These are phyloP conservation scores for Saccostrea glomerata DNA, from an alignment of 1,140 invertebrate genomes.

Conservation along the genomic window DNA sequence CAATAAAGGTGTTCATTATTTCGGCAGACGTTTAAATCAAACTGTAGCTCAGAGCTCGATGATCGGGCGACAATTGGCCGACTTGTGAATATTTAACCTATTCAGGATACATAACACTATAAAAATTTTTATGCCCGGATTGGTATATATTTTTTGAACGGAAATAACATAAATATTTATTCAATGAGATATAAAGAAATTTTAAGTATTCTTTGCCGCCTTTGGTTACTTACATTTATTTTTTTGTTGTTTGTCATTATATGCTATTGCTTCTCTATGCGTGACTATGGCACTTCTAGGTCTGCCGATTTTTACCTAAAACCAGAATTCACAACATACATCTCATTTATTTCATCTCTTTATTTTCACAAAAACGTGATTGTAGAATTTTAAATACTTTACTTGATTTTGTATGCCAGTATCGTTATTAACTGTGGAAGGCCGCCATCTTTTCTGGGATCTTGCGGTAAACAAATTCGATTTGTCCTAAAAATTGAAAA, in stretches of 20 bases:
- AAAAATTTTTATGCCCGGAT: too few species aligned
- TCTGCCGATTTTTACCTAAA: conserved; percentile 38
- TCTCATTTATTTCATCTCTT: background rate
- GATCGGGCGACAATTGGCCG: too few species aligned
- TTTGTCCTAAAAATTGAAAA: background rate
- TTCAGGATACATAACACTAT: too few species aligned
- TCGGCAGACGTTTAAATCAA: too few species aligned
- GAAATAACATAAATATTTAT: too few species aligned
- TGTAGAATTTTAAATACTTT: background rate
- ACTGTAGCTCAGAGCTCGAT: too few species aligned
- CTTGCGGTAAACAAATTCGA: background rate
- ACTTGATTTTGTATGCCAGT: background rate
- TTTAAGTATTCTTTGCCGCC: too few species aligned
- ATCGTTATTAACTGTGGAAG: background rate
- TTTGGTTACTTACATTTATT: background rate
- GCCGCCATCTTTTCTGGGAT: conserved; percentile 26
- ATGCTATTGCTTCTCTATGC: conserved; percentile 31
- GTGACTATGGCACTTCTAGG: conserved; percentile 56
- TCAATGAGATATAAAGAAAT: too few species aligned
- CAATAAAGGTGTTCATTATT: too few species aligned
- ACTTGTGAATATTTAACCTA: too few species aligned
- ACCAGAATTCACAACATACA: background rate
- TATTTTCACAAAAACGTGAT: background rate
- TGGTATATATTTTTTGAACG: too few species aligned
- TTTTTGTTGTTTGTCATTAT: conserved; percentile 25